Conservation (phyloP, 2,888 invertebrate genomes). For the Andrena marginata region DNA sequence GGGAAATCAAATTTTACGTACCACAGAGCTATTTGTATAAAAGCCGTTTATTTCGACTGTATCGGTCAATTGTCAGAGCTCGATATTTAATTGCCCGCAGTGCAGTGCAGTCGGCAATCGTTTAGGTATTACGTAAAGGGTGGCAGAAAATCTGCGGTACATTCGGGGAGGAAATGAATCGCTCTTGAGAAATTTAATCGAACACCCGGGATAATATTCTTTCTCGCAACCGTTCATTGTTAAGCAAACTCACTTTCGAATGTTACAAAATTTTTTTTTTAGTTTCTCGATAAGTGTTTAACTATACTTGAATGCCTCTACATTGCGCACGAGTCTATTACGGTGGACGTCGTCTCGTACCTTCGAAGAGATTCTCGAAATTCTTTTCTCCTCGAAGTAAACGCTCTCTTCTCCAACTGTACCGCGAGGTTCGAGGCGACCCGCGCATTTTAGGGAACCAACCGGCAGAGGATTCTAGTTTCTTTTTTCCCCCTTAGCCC, state of each 20-base stretch:
- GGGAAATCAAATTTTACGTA: conserved; percentile 78
- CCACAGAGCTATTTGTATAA: conserved; percentile 80
- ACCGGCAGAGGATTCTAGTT: conserved; percentile 66
- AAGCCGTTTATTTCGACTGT: conserved; percentile 73
- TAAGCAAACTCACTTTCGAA: neutral
- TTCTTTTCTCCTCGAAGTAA: neutral
- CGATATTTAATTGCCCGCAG: conserved; percentile 64
- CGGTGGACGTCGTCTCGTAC: too few relatives aligned
- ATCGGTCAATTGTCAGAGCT: conserved; percentile 54
- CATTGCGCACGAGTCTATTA: too few relatives aligned
- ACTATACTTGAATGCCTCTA: too few relatives aligned
- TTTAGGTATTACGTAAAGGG: conserved; percentile 59
- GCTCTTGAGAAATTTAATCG: neutral
- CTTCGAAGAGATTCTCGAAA: too few relatives aligned
- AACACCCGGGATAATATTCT: neutral
- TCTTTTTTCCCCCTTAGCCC: conserved; percentile 67
- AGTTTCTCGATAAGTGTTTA: too few relatives aligned
- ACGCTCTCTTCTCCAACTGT: neutral
- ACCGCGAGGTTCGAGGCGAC: neutral
- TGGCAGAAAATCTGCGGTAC: neutral
- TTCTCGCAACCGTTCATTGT: too few relatives aligned
- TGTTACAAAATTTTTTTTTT: neutral
- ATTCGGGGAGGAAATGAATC: neutral
- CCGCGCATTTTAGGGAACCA: conserved; percentile 72
- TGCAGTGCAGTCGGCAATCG: conserved; percentile 54